Percentiles rank a stretch among this genome's conserved stretches.
These are phyloP conservation scores for Otolemur garnettii DNA, from an alignment of 2,113 vertebrate species.

Conservation along the genomic window DNA sequence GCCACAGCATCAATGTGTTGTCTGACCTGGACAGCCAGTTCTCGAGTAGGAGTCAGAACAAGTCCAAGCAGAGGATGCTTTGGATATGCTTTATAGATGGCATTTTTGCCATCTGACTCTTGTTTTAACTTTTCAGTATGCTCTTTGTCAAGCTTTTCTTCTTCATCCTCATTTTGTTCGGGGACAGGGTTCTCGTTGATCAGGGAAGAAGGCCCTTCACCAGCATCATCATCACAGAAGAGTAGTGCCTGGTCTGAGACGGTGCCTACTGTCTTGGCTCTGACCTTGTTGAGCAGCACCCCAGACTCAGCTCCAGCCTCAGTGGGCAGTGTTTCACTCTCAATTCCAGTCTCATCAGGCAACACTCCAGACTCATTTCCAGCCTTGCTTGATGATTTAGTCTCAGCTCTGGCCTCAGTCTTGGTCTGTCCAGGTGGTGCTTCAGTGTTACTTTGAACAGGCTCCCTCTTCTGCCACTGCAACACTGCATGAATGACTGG, in stretches of 20 bases:
- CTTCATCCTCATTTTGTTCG: background rate
- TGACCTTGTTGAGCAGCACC: background rate
- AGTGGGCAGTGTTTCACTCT: constrained; percentile 12
- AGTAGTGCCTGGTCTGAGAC: background rate
- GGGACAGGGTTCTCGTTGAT: background rate
- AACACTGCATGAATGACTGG: constrained; percentile 96
- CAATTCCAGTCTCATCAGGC: constrained; percentile 44
- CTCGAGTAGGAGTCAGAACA: constrained; percentile 96
- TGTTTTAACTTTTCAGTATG: constrained; percentile 26
- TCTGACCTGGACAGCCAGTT: constrained; percentile 97
- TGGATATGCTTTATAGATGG: background rate
- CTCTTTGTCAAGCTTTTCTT: constrained; percentile 61
- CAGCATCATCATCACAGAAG: constrained; percentile 57
- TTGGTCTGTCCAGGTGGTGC: background rate
- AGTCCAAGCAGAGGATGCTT: constrained; percentile 93
- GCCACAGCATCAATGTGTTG: constrained; percentile 96
- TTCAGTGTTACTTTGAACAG: background rate
- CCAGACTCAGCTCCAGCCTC: constrained; percentile 60
- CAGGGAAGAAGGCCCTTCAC: constrained; percentile 75
- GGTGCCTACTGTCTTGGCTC: constrained; percentile 9
- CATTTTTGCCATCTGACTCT: constrained; percentile 80
- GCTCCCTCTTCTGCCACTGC: constrained; percentile 89
- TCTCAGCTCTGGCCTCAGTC: background rate
- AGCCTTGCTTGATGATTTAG: constrained; percentile 32
- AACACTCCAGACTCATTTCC: constrained; percentile 69